Percentiles rank a stretch among this genome's conserved stretches.
These are phyloP conservation scores for Celastrina argiolus DNA, from an alignment of 2,888 invertebrate species.

Conservation along the genomic window DNA sequence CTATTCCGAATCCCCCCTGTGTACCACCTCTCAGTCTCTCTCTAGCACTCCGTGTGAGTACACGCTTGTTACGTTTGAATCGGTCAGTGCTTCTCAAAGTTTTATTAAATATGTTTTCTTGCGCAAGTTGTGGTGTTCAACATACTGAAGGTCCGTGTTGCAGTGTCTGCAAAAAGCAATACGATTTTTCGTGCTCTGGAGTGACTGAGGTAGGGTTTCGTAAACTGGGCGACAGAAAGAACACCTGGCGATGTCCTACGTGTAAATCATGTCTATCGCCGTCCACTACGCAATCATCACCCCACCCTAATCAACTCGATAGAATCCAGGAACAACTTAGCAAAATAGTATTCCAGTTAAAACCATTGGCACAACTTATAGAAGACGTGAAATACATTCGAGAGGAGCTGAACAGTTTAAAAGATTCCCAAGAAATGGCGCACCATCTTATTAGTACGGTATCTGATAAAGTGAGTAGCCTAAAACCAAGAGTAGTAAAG, in stretches of 20 bases:
- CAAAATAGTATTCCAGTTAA: constrained; percentile 23
- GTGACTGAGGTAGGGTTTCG: constrained; percentile 23
- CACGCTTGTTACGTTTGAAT: neutral
- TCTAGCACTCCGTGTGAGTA: neutral
- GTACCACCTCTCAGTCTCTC: too few species aligned
- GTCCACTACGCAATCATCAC: neutral
- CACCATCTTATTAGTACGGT: constrained; percentile 25
- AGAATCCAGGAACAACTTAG: neutral
- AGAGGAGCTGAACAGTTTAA: constrained; percentile 25
- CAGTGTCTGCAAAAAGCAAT: neutral
- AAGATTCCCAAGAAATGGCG: constrained; percentile 26
- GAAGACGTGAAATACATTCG: constrained; percentile 32
- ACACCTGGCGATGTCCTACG: constrained; percentile 17
- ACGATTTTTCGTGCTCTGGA: too few species aligned
- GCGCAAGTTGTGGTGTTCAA: neutral
- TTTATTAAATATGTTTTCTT: neutral
- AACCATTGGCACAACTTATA: constrained; percentile 27
- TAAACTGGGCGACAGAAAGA: constrained; percentile 23
- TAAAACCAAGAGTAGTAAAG: constrained; percentile 24
- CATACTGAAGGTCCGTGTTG: constrained; percentile 1
- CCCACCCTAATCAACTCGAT: neutral
- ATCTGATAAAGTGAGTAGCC: constrained; percentile 10
- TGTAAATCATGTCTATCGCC: constrained; percentile 10
- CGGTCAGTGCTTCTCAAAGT: neutral
- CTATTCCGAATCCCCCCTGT: too few species aligned